Conservation (phyloP, 2,797 vertebrate genomes). For the Valencia hispanica region DNA sequence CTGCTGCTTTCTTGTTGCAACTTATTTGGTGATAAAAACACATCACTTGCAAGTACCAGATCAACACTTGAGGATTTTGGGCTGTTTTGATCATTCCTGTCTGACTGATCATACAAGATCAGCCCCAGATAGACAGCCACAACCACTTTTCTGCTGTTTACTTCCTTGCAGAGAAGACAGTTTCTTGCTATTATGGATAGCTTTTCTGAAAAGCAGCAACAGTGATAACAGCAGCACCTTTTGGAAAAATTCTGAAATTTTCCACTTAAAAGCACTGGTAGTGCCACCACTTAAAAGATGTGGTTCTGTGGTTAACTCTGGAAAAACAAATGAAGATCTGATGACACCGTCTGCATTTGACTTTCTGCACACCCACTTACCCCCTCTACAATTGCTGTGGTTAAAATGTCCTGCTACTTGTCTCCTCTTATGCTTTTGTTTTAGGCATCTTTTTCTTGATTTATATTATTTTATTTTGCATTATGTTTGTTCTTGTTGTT, state of each 20-base stretch:
- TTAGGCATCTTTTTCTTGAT: neutral
- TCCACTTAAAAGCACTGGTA: neutral
- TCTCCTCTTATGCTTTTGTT: neutral
- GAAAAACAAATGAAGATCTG: neutral
- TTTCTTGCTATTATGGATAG: neutral
- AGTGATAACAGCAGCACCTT: neutral
- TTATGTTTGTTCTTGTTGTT: neutral
- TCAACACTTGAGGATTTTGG: neutral
- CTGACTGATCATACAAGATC: neutral
- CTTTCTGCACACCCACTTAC: neutral
- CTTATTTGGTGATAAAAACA: neutral
- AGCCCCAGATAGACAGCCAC: neutral
- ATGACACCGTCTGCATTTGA: neutral
- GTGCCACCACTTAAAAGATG: neutral
- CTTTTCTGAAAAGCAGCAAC: neutral
- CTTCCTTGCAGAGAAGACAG: neutral
- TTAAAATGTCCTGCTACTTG: too few relatives aligned
- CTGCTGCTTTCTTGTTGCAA: neutral
- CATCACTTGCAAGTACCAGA: neutral
- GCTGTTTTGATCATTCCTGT: neutral
- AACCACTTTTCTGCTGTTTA: neutral
- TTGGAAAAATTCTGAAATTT: neutral
- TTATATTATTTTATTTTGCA: too few relatives aligned
- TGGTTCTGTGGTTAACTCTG: neutral
- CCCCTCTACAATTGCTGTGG: neutral